Percentiles rank a stretch among this genome's conserved stretches.
Conservation (phyloP, 2,113 vertebrate genomes). For the Puma concolor region DNA sequence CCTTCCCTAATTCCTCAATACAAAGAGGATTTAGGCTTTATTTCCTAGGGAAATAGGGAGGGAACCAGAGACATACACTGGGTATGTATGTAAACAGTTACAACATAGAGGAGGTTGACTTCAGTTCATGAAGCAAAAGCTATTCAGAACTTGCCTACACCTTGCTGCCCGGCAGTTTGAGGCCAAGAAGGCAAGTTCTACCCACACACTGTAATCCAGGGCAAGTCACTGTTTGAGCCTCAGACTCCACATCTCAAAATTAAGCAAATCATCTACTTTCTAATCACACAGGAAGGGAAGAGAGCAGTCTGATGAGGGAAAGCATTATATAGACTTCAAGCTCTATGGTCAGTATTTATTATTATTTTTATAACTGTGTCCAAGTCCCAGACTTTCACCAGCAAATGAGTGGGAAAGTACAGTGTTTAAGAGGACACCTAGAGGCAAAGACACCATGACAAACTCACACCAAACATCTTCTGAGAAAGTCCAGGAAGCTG, state of each 20-base stretch:
- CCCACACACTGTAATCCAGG: not conserved
- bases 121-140: not conserved
- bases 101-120: not conserved
- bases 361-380: not conserved
- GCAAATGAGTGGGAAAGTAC: not conserved
- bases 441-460: not conserved
- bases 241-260: not conserved
- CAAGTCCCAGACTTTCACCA: not conserved
- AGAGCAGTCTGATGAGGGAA: not conserved
- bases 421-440: not conserved
- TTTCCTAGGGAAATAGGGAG: not conserved
- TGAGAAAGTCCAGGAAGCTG: slow-evolving; percentile 94
- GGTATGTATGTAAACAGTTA: not conserved
- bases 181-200: not conserved
- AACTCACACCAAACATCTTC: slow-evolving; percentile 92
- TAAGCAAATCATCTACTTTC: not conserved
- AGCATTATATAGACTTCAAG: not conserved
- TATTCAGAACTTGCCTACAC: not conserved
- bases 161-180: not conserved
- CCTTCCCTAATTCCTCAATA: not conserved
- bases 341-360: not conserved
- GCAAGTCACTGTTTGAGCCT: not conserved
- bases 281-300: not conserved
- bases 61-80: not conserved
- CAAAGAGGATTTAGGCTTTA: not conserved